Conservation (phyloP, 30 jellyfish, hydroid and myxozoan species). For the Calvadosia cruxmelitensis region DNA sequence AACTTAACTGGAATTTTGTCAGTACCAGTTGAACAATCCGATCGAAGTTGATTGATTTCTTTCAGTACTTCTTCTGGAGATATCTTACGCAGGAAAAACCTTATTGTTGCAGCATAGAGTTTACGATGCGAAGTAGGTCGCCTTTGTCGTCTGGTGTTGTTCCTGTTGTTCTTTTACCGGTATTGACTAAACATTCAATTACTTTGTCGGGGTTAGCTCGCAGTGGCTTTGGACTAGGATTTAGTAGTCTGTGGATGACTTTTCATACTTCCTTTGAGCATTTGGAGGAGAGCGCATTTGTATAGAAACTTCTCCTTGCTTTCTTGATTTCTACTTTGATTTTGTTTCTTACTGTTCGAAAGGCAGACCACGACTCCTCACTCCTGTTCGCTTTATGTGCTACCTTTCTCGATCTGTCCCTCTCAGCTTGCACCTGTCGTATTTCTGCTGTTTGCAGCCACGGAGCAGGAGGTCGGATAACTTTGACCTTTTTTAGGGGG, state of each 20-base stretch:
- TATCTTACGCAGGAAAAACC: too few species aligned
- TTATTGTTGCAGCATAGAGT: too few species aligned
- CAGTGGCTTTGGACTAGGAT: conserved; percentile 15
- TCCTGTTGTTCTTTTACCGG: too few species aligned
- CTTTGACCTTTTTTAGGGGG: conserved; percentile 35
- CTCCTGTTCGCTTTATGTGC: background rate
- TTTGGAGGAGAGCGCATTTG: conserved; percentile 20
- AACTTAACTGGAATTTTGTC: conserved; percentile 30
- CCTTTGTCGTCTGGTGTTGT: too few species aligned
- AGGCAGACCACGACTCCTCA: background rate
- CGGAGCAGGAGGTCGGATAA: conserved; percentile 64
- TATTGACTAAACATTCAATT: too few species aligned
- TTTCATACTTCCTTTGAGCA: conserved; percentile 42
- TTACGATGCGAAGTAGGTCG: too few species aligned
- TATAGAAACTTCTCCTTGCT: conserved; percentile 17
- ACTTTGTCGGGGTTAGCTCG: conserved; percentile 4
- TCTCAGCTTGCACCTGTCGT: conserved; percentile 2
- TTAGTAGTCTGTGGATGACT: conserved; percentile 17
- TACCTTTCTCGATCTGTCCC: too few species aligned
- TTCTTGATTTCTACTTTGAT: too few species aligned
- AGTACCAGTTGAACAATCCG: conserved; percentile 38
- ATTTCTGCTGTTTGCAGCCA: conserved; percentile 49
- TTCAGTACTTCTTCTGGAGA: background rate
- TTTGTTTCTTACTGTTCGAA: background rate
- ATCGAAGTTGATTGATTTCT: conserved; percentile 30